Evolutionary conservation across 2,888 invertebrate species (phyloP), one percentile per base, ranked within the genome.

Genomic region (Apotomis betuletana): DNA sequence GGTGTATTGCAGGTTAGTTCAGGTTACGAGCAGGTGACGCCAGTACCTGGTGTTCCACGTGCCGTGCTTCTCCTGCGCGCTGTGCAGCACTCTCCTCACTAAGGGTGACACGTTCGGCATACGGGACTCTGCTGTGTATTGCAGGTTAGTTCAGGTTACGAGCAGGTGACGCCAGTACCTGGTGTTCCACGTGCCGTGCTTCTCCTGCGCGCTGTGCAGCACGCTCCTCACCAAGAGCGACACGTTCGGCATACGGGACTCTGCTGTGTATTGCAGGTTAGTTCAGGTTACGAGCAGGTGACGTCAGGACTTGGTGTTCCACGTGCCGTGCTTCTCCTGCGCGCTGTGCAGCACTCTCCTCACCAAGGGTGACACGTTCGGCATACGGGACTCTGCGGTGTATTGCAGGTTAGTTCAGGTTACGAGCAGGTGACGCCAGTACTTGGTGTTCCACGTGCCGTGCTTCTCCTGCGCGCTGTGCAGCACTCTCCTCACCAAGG

Each of bases 141-240:
- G 6, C 41, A 41, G 6, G 41, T 41, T 41, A 5, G 5, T 41
- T 41, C 15, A 15, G 15, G 15, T 15, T 15, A 15, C 64, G 98
- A 99, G 92, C 92, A 99, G 88, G 98, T 99, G 87, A 98, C 99
- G 98, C 94, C 94, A 97, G 65, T 98, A 98, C 82, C 94, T 97
- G 83, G 98, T 98, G 79, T 99, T 97, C 94, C 99, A 99, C 94
- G 96, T 98, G 74, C 96, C 96, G 85, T 99, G 99, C 92, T 99
- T 99, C 94, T 97, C 97, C 61, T 99, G 99, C 89, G 96, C 96
- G 58, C 95, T 97, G 65, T 99, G 99, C 94, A 96, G 96, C 87
- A 95, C 96, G 52, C 96, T 97, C 4, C 94, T 99, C 74, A 97
- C 96, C 73, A 98, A 98, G 86, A 99, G 99, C 58, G 99, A 99